Percentiles rank a stretch among this genome's conserved stretches.
Evolutionary conservation across 2,797 vertebrate genomes (phyloP).

Genomic region (Centroberyx gerrardi): DNA sequence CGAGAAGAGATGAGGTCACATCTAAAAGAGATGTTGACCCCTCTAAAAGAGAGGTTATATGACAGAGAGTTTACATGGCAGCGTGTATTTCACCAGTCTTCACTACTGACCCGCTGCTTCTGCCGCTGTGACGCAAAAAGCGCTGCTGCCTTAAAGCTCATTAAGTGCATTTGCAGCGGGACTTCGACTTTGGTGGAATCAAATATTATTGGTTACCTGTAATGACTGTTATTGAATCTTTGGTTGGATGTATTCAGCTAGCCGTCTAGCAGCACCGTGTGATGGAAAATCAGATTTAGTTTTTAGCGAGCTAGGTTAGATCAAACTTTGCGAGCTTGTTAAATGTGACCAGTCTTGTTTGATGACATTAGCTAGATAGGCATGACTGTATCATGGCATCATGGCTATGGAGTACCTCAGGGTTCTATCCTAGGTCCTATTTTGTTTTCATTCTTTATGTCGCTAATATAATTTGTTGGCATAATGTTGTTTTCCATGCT

Average conservation of each 20-base stretch:
- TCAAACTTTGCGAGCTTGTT: too few relatives aligned
- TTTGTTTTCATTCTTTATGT: neutral
- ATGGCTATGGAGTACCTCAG: neutral
- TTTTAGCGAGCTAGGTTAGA: too few relatives aligned
- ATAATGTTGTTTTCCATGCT: neutral
- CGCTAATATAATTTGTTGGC: too few relatives aligned
- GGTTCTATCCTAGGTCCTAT: neutral
- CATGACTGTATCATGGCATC: too few relatives aligned
- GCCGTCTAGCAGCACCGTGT: neutral
- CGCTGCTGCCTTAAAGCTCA: neutral
- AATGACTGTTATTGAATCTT: neutral
- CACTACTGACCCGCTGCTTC: neutral
- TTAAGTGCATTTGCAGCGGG: neutral
- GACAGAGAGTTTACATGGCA: slow-evolving; percentile 22
- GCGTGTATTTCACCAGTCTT: neutral
- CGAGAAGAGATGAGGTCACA: slow-evolving; percentile 62
- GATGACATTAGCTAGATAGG: too few relatives aligned
- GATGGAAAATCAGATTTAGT: neutral
- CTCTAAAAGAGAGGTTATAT: slow-evolving; percentile 68
- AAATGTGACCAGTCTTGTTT: too few relatives aligned
- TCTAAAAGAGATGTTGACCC: slow-evolving; percentile 60
- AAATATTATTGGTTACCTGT: neutral
- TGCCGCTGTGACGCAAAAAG: neutral
- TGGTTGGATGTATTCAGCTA: neutral
- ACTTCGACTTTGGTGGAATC: slow-evolving; percentile 13